Percentiles rank a stretch among this genome's conserved stretches.
phyloP scores from a whole-genome alignment of 2,113 vertebrate species.

The Bungarus multicinctus region DNA sequence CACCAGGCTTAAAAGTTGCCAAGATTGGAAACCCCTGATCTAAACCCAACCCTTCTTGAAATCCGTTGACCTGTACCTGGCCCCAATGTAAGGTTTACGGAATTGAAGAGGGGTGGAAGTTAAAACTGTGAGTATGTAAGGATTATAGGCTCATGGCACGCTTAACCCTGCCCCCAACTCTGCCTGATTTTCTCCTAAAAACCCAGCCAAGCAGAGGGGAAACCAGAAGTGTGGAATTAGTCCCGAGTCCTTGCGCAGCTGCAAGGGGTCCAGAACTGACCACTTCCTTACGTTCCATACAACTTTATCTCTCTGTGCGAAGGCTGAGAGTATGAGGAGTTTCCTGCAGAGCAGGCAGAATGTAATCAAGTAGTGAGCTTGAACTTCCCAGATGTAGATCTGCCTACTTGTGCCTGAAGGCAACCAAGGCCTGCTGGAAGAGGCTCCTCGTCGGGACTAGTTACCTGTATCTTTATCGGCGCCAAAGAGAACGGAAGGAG shows the following conservation, averaged over 20 bases:
- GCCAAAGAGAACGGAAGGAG: slow-evolving; percentile 87
- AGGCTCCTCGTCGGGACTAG: background rate
- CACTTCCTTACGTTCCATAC: background rate
- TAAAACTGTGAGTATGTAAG: background rate
- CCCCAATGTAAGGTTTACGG: background rate
- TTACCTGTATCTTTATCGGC: slow-evolving; percentile 92
- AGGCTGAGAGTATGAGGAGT: background rate
- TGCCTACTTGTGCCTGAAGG: background rate
- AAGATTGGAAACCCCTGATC: no score
- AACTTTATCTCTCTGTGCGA: background rate
- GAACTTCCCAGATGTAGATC: background rate
- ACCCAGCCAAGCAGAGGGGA: background rate
- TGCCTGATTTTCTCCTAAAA: background rate
- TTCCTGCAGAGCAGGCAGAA: background rate
- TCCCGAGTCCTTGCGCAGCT: background rate
- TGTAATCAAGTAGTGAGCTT: background rate
- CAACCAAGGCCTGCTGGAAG: background rate
- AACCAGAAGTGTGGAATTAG: background rate
- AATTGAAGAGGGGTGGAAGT: background rate
- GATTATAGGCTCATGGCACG: background rate
- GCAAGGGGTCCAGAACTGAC: background rate
- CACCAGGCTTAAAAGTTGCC: no score
- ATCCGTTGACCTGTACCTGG: background rate
- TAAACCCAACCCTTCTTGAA: background rate
- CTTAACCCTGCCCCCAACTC: background rate